Evolutionary conservation across 2,797 vertebrate genomes (phyloP).

Genomic region (Gymnoscopelus microlampas): DNA sequence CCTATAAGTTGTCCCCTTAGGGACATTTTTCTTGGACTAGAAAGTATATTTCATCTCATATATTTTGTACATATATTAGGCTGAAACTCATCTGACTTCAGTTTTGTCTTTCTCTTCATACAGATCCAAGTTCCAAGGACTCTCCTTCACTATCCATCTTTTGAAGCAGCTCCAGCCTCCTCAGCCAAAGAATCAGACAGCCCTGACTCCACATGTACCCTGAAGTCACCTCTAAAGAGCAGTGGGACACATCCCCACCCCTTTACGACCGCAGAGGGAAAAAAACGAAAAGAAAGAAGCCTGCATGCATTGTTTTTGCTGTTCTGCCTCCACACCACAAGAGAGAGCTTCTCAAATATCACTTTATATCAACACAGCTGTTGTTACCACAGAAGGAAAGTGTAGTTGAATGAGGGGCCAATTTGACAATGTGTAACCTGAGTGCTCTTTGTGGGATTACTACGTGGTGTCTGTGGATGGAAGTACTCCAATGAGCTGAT

Average conservation of each 20-base stretch:
- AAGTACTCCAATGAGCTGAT: conserved; percentile 25
- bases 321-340: conserved; percentile 27
- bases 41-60: neutral
- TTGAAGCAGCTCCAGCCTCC: conserved; percentile 24
- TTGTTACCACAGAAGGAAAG: neutral
- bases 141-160: conserved; percentile 27
- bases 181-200: conserved; percentile 48
- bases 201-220: conserved; percentile 7
- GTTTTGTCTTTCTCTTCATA: conserved; percentile 4
- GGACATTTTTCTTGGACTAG: neutral
- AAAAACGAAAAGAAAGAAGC: neutral
- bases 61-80: too few species aligned
- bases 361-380: conserved; percentile 4
- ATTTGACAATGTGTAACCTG: neutral
- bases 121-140: conserved; percentile 60
- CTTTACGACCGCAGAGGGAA: neutral
- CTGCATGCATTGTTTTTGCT: conserved; percentile 18
- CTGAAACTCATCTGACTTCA: conserved; percentile 7
- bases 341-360: conserved; percentile 14
- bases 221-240: conserved; percentile 24
- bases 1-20: neutral
- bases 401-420: conserved; percentile 3
- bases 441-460: conserved; percentile 23
- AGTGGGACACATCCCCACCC: conserved; percentile 8
- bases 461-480: conserved; percentile 3